Conservation (phyloP, 2,888 invertebrate species). For the Oxycera nigricornis region DNA sequence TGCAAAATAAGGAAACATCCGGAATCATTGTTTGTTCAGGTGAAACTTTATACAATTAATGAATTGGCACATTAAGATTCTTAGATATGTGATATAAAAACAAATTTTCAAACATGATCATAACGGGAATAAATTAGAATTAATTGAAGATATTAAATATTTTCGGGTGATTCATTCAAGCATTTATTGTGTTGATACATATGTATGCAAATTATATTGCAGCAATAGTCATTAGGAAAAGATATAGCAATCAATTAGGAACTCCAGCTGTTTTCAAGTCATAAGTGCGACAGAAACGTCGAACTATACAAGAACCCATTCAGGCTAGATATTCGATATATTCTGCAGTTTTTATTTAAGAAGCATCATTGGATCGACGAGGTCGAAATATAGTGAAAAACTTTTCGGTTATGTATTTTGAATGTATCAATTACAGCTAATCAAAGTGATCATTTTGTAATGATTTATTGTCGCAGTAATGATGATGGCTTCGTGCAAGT, state of each 20-base stretch:
- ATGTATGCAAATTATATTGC: neutral
- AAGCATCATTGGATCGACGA: neutral
- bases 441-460: neutral
- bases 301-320: neutral
- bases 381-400: neutral
- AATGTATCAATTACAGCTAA: constrained; percentile 15
- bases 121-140: constrained; percentile 14
- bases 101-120: neutral
- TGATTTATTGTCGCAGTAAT: neutral
- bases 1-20: neutral
- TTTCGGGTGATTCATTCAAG: neutral
- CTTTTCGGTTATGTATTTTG: neutral
- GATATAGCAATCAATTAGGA: neutral
- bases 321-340: constrained; percentile 10
- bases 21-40: neutral
- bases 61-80: neutral
- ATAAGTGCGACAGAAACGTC: neutral
- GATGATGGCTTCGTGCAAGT: constrained; percentile 1
- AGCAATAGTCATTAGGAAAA: constrained; percentile 22
- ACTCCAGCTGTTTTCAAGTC: constrained; percentile 1
- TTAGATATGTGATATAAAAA: neutral
- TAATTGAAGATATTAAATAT: constrained; percentile 1
- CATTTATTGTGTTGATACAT: neutral
- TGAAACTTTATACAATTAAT: neutral
- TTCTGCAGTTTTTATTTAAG: neutral